Evolutionary conservation across 2,113 vertebrate genomes (phyloP).

Genomic region (Chaetorhynchus papuensis): DNA sequence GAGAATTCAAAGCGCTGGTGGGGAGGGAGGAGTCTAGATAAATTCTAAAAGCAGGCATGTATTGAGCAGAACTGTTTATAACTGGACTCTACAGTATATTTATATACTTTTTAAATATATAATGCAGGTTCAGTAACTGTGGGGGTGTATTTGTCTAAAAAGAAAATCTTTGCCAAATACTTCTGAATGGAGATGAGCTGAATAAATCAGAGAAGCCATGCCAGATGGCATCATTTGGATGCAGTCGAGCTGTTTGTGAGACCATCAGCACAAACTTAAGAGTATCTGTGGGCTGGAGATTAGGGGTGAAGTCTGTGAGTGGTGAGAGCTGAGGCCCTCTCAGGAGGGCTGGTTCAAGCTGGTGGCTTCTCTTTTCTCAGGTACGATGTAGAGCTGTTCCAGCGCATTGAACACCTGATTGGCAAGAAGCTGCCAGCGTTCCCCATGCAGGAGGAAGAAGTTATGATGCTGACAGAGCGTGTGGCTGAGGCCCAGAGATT

Average conservation of each 20-base stretch:
- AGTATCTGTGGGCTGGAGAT: not conserved
- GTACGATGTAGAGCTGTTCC: conserved; percentile 97
- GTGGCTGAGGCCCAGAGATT: conserved; percentile 94
- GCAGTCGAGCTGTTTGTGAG: not conserved
- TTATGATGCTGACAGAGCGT: conserved; percentile 95
- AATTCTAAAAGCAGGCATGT: not conserved
- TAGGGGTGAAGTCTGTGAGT: not conserved
- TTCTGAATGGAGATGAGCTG: not conserved
- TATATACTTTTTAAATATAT: not conserved
- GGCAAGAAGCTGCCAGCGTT: conserved; percentile 96
- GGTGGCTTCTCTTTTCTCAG: conserved; percentile 51
- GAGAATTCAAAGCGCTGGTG: not conserved
- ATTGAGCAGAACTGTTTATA: not conserved
- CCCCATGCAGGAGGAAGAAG: conserved; percentile 93
- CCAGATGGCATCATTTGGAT: not conserved
- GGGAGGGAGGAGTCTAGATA: not conserved
- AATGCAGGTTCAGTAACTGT: not conserved
- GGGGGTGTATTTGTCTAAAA: not conserved
- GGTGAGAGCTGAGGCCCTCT: not conserved
- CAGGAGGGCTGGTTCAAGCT: not conserved
- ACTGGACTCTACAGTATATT: not conserved
- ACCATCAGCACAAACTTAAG: not conserved
- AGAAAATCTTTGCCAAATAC: not conserved
- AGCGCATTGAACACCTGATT: conserved; percentile 93
- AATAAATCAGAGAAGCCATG: not conserved